Evolutionary conservation across 2,113 vertebrate species (phyloP).

Genomic region (Oryzias javanicus): DNA sequence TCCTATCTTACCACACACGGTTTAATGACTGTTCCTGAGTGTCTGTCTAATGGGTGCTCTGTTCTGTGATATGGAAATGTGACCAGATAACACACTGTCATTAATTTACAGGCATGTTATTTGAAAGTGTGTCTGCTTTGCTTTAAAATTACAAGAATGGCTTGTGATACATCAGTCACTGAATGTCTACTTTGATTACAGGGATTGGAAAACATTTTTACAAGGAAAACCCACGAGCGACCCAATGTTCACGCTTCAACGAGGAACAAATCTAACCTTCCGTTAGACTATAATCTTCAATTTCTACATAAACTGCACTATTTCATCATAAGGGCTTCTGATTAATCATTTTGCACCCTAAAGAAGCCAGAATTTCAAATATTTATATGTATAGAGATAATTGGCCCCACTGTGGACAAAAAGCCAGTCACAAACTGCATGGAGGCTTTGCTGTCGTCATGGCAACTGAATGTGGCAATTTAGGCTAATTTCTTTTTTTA

Average conservation of each 20-base stretch:
- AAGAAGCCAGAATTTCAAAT: background rate
- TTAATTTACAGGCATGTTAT: slow-evolving; percentile 1
- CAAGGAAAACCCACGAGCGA: no score
- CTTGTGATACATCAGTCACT: no score
- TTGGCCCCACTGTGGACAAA: slow-evolving; percentile 60
- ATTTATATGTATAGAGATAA: slow-evolving; percentile 45
- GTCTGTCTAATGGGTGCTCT: background rate
- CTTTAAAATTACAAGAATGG: no score
- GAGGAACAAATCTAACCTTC: background rate
- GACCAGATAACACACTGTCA: background rate
- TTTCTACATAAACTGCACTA: slow-evolving; percentile 36
- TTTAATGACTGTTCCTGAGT: slow-evolving; percentile 23
- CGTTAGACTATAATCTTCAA: slow-evolving; percentile 6
- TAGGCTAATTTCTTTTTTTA: no score
- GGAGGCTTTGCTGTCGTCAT: slow-evolving; percentile 57
- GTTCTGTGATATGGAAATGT: slow-evolving; percentile 1
- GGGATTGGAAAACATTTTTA: no score
- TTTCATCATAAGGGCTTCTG: slow-evolving; percentile 38
- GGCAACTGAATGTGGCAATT: slow-evolving; percentile 56
- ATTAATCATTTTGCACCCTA: background rate
- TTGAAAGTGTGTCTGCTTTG: background rate
- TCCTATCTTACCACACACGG: slow-evolving; percentile 5
- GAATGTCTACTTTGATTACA: no score
- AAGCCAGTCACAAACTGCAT: slow-evolving; percentile 23
- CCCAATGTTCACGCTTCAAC: background rate